A percentile compares a stretch with the other conserved stretches of the same genome.
Evolutionary conservation across 2,888 invertebrate genomes (phyloP).

Genomic region (Drosophila emarginata): DNA sequence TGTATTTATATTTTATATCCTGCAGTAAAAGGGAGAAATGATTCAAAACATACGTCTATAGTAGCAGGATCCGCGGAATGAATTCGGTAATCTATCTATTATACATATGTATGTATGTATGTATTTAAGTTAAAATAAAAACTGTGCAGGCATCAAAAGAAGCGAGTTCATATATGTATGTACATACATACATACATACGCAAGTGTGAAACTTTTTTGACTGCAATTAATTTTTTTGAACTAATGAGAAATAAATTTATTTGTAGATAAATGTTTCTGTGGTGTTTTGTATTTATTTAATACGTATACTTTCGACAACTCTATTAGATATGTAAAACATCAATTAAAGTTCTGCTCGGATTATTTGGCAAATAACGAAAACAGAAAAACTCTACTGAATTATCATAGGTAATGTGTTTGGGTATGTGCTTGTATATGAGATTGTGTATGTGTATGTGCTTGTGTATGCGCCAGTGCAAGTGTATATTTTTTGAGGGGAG

Average conservation of each 20-base stretch:
- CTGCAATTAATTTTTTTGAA: slow-evolving; percentile 9
- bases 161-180: no score
- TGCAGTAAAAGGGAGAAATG: no score
- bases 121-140: no score
- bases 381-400: slow-evolving; percentile 18
- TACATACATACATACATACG: neutral
- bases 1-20: no score
- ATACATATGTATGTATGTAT: no score
- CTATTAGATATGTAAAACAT: slow-evolving; percentile 65
- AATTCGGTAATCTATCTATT: no score
- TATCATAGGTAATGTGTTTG: neutral
- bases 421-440: neutral
- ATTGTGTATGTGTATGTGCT: slow-evolving; percentile 4
- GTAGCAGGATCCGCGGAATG: no score
- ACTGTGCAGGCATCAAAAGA: no score
- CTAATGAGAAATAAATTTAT: slow-evolving; percentile 24
- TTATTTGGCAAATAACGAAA: slow-evolving; percentile 48
- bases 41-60: no score
- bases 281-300: slow-evolving; percentile 45
- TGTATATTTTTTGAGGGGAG: slow-evolving; percentile 56
- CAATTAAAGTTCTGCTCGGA: slow-evolving; percentile 67
- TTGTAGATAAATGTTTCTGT: slow-evolving; percentile 39
- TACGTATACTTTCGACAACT: slow-evolving; percentile 40
- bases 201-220: neutral
- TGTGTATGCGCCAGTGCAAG: slow-evolving; percentile 14